A percentile compares a stretch with the other conserved stretches of the same genome.
Evolutionary conservation across 1,140 invertebrate genomes (phyloP).

Genomic region (Akabosia matsudoensis): DNA sequence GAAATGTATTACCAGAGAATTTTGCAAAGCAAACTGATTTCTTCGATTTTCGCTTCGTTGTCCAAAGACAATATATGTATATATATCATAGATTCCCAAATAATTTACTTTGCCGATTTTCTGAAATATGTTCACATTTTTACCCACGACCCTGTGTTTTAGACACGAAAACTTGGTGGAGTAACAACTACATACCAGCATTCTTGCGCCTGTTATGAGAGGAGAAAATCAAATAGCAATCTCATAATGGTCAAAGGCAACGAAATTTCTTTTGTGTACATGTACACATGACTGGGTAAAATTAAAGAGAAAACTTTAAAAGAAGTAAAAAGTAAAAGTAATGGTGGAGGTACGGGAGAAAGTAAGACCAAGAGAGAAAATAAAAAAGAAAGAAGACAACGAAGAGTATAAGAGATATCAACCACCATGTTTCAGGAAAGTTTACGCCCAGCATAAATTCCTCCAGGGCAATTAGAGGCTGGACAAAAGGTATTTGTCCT

Average conservation of each 20-base stretch:
- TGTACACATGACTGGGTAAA: background rate
- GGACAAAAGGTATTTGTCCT: slow-evolving; percentile 24
- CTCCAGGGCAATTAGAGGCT: slow-evolving; percentile 19
- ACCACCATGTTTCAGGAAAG: slow-evolving; percentile 11
- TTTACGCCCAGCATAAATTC: slow-evolving; percentile 23
- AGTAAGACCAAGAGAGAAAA: background rate
- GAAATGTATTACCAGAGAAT: too few species aligned
- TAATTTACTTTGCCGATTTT: too few species aligned
- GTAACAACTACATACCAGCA: background rate
- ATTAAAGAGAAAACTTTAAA: slow-evolving; percentile 18
- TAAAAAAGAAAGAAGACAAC: background rate
- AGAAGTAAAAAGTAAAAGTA: background rate
- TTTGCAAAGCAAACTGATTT: too few species aligned
- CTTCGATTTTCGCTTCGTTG: too few species aligned
- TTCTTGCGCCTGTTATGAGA: background rate
- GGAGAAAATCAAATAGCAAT: background rate
- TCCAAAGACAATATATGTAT: too few species aligned
- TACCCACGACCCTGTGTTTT: too few species aligned
- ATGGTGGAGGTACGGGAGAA: background rate
- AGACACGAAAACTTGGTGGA: too few species aligned
- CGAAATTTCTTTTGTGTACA: too few species aligned
- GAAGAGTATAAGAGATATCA: background rate
- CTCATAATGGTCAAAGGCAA: background rate
- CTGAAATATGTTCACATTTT: too few species aligned
- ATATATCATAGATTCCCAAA: too few species aligned